Evolutionary conservation across 1,140 invertebrate species (phyloP), one percentile per base, ranked within the genome.

Genomic region (Phymastichus coffea): DNA sequence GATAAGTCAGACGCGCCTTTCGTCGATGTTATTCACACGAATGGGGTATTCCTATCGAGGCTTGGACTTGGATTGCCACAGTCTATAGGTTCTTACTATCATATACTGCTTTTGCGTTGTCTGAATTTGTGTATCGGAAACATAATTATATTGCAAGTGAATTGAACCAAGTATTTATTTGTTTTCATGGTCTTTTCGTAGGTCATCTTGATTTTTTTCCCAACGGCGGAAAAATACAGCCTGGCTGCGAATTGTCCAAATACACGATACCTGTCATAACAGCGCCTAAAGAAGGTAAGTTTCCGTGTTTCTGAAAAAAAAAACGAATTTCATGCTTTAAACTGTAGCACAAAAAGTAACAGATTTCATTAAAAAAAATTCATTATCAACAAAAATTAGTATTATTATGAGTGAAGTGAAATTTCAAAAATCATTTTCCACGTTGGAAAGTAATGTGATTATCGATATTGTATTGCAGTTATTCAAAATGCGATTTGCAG

Each of bases 1-100:
- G 82, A 86, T 64, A 72, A 72, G 33, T 73, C 70, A 0, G 86
- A 88, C 62, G 87, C 87, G 0, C 72, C 82, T 10, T 87, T 85
- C 53, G 84, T 88, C 0, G 89, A 92, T 66, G 83, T 87, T 3
- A 86, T 92, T 60, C 90, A 88, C 55, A 87, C 86, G 1, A 85
- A 85, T 53, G 83, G 80, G 1, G 69, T 74, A 61, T 63, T 81
- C 7, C 64, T 82, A 30, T 70, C 69, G 3, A 70, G 71, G 23
- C 66, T 85, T 12, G 84, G 83, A n/a, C 75, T 86, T 30, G 84
- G 84, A 28, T 57, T 84, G 6, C 82, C 82, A 1, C 71, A 82
- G 17, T 74, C 80, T 33, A 78, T 80, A 46, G 84, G 83, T 84
- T n/a, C 10, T 17, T 47, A 41, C 38, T 22, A 43, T 56, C 10